These are phyloP conservation scores for Paedocypris micromegethes DNA, from an alignment of 2,797 vertebrate genomes.

Conservation along the genomic window DNA sequence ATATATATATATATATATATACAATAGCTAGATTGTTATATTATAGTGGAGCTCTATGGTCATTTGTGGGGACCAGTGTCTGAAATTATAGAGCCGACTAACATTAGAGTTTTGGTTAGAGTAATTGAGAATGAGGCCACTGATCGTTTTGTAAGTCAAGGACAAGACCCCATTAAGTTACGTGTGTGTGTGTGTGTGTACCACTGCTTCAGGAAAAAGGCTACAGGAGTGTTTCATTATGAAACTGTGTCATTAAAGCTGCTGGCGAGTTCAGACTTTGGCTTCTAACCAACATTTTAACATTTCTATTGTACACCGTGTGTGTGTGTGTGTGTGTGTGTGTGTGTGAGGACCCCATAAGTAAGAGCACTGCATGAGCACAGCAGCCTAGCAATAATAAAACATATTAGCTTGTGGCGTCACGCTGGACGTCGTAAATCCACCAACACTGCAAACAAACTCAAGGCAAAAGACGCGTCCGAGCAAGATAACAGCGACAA, in stretches of 20 bases:
- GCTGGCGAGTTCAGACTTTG: slow-evolving; percentile 61
- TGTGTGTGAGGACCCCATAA: slow-evolving; percentile 14
- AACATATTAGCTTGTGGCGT: background rate
- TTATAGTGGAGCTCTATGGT: too few species aligned
- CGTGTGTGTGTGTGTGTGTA: slow-evolving; percentile 58
- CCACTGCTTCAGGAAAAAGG: slow-evolving; percentile 66
- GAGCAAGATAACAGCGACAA: background rate
- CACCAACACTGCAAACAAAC: background rate
- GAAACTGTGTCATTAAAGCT: slow-evolving; percentile 68
- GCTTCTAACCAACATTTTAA: slow-evolving; percentile 49
- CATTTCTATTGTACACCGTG: slow-evolving; percentile 30
- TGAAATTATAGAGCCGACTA: too few species aligned
- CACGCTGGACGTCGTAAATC: slow-evolving; percentile 14
- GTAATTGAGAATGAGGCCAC: too few species aligned
- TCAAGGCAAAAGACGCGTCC: slow-evolving; percentile 16
- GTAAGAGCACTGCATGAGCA: slow-evolving; percentile 12
- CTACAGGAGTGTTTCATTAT: slow-evolving; percentile 73
- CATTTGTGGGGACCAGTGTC: too few species aligned
- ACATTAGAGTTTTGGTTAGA: too few species aligned
- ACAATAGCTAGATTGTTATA: too few species aligned
- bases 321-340: slow-evolving; percentile 15
- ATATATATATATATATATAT: too few species aligned
- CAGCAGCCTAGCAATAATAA: background rate
- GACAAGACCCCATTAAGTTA: slow-evolving; percentile 41
- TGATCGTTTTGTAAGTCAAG: too few species aligned